A percentile compares a stretch with the other conserved stretches of the same genome.
Evolutionary conservation across 2,113 vertebrate species (phyloP).

Genomic region (Periophthalmodon schlosseri): DNA sequence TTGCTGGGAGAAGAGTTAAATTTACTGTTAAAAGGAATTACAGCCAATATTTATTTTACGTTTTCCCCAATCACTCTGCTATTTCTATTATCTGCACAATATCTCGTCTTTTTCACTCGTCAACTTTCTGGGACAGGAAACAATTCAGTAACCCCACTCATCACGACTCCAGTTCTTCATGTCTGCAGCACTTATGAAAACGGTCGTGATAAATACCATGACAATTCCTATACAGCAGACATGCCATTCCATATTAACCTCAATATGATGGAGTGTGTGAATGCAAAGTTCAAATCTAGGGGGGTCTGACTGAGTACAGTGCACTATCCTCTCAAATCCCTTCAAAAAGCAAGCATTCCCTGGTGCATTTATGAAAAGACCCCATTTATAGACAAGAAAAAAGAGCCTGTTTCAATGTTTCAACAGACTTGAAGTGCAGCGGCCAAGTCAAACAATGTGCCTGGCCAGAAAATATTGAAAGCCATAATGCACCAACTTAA

Average conservation of each 20-base stretch:
- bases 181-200: slow-evolving; percentile 39
- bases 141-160: slow-evolving; percentile 63
- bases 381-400: slow-evolving; percentile 74
- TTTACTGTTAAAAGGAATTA: background rate
- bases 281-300: slow-evolving; percentile 47
- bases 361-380: slow-evolving; percentile 71
- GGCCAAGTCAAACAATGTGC: slow-evolving; percentile 72
- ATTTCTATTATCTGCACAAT: slow-evolving; percentile 13
- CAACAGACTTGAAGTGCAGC: slow-evolving; percentile 59
- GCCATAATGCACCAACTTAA: slow-evolving; percentile 65
- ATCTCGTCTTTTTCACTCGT: slow-evolving; percentile 47
- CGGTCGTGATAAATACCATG: slow-evolving; percentile 59
- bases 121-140: slow-evolving; percentile 56
- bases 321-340: slow-evolving; percentile 63
- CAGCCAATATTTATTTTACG: background rate
- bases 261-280: slow-evolving; percentile 64
- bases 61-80: background rate
- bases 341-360: slow-evolving; percentile 63
- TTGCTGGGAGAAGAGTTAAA: background rate
- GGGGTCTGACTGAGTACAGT: slow-evolving; percentile 50
- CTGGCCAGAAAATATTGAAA: slow-evolving; percentile 63
- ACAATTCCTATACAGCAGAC: slow-evolving; percentile 40
- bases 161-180: slow-evolving; percentile 55
- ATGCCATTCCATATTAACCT: slow-evolving; percentile 55
- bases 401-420: slow-evolving; percentile 59